Evolutionary conservation across 2,113 vertebrate species (phyloP), one percentile per base, ranked within the genome.

Genomic region (Halichoeres trimaculatus): DNA sequence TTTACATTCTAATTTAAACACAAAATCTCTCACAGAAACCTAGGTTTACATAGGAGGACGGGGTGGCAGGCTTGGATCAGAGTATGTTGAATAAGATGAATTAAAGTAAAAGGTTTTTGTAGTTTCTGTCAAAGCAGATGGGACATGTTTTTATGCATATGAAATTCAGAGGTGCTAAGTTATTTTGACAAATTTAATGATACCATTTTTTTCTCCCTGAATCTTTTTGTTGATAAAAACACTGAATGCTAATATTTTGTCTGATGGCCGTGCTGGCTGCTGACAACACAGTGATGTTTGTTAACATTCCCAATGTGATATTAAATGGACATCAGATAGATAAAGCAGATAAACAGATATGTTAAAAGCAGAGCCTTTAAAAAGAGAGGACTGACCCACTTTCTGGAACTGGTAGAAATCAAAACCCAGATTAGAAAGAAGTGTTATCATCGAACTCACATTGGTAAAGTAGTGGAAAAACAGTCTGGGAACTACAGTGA

Each of bases 51-150:
- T 34, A 52, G 23, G 47, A 45, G 48, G 60, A 55, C 26, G 34
- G 30, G 30, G 50, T 41, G 40, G 20, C 8, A 52, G 47, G 23
- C 20, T 40, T 22, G 45, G 0, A 10, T 41, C 23, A 22, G 38
- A 52, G 10, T 38, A 57, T 45, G 48, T 40, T 50, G 24, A 76
- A 30, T 26, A 20, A 67, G 51, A 51, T 5, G 36, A 61, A n/a
- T 19, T 52, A 55, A 70, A 50, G 8, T 35, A 50, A 60, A 8
- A 51, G 13, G 35, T 9, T 30, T 23, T 11, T 54, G 24, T 58
- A 30, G 35, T 47, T 23, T 50, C 24, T 30, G 7, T 30, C 36
- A 6, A 35, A 23, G 6, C 59, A 47, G 40, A 61, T 43, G 13
- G 12, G 17, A 26, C 55, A 63, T 35, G 56, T 34, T 40, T 36